phyloP scores from a whole-genome alignment of 2,113 vertebrate species.

The Antigone vipio region DNA sequence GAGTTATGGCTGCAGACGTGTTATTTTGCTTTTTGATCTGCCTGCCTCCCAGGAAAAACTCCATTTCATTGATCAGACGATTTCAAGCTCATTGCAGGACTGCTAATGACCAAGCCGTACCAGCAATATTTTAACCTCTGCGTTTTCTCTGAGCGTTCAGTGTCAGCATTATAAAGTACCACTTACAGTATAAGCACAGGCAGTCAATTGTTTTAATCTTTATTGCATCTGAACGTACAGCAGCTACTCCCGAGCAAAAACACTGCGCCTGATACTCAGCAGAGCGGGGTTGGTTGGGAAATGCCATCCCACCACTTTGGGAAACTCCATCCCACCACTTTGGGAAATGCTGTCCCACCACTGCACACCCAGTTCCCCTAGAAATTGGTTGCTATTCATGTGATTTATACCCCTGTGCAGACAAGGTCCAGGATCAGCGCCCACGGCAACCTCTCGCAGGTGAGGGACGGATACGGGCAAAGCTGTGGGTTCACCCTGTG shows the following conservation, averaged over 20 bases:
- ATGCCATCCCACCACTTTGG: fast-evolving
- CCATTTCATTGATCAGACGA: neutral
- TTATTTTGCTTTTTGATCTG: neutral
- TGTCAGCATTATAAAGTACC: slow-evolving; percentile 12
- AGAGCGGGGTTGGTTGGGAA: neutral
- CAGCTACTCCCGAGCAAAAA: neutral
- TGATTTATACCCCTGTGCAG: neutral
- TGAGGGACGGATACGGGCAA: neutral
- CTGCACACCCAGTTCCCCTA: neutral
- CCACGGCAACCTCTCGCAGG: fast-evolving
- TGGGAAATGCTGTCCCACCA: neutral
- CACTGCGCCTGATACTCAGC: neutral
- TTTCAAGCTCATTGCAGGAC: neutral
- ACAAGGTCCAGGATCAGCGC: neutral
- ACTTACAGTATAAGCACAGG: slow-evolving; percentile 8
- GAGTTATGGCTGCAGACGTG: neutral
- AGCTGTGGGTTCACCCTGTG: neutral
- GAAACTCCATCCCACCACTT: neutral
- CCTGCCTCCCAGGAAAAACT: neutral
- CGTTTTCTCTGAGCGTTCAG: neutral
- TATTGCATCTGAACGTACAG: neutral
- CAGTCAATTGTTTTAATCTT: slow-evolving; percentile 24
- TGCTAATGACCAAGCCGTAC: neutral
- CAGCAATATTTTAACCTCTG: slow-evolving; percentile 20
- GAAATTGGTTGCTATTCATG: neutral